Conservation (phyloP, 2,113 vertebrate genomes). For the Cheilinus undulatus region DNA sequence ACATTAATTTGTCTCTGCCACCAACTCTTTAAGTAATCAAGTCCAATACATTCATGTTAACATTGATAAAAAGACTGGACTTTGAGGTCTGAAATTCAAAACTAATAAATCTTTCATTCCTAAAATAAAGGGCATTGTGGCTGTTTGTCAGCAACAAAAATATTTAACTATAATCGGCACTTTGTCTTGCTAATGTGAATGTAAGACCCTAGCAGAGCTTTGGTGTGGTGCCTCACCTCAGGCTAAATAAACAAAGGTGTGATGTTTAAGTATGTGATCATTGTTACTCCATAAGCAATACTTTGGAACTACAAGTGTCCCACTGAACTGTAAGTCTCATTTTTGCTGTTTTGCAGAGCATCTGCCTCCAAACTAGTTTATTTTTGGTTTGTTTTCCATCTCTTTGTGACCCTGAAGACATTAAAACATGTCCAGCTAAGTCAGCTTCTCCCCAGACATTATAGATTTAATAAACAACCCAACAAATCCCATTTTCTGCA, state of each 20-base stretch:
- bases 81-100: too few relatives aligned
- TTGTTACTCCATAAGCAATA: background rate
- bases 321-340: background rate
- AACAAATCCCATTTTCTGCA: constrained; percentile 3
- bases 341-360: background rate
- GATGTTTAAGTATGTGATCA: background rate
- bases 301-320: background rate
- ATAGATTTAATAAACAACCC: constrained; percentile 3
- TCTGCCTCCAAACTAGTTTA: background rate
- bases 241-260: constrained; percentile 1
- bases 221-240: background rate
- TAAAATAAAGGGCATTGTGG: too few relatives aligned
- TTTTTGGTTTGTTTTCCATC: background rate
- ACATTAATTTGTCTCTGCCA: too few relatives aligned
- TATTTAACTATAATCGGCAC: too few relatives aligned
- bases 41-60: too few relatives aligned
- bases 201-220: background rate
- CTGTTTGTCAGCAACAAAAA: too few relatives aligned
- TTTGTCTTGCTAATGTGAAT: too few relatives aligned
- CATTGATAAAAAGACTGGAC: too few relatives aligned
- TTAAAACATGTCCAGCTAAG: constrained; percentile 4
- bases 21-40: too few relatives aligned
- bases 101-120: too few relatives aligned
- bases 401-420: background rate
- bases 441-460: background rate